Evolutionary conservation across 2,113 vertebrate genomes (phyloP).

Genomic region (Ailuropoda melanoleuca): DNA sequence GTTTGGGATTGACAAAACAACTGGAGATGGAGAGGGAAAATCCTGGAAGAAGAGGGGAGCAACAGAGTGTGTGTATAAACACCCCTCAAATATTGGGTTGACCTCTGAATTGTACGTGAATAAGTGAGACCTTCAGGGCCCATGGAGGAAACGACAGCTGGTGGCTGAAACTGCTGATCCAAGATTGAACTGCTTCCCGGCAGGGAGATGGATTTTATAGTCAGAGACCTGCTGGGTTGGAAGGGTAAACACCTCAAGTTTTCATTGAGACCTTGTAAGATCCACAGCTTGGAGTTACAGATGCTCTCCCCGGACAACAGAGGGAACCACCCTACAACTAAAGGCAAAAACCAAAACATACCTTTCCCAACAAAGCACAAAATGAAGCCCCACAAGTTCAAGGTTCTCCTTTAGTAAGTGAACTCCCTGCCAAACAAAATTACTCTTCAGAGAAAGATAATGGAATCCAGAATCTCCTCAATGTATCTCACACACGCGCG

Average conservation of each 20-base stretch:
- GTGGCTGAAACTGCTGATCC: background rate
- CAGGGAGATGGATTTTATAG: background rate
- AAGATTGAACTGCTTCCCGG: background rate
- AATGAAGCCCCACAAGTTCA: background rate
- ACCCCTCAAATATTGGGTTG: background rate
- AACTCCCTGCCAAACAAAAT: background rate
- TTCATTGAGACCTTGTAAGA: background rate
- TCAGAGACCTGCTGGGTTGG: background rate
- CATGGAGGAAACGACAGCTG: background rate
- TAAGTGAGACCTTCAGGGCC: background rate
- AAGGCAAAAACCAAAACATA: background rate
- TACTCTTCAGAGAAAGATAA: background rate
- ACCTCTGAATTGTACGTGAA: background rate
- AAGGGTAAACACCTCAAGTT: background rate
- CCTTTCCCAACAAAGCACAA: background rate
- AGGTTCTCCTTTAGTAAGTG: background rate
- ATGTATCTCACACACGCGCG: background rate
- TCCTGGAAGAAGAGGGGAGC: background rate
- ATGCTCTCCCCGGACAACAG: background rate
- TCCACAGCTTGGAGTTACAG: background rate
- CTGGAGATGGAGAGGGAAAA: background rate
- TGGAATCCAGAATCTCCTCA: background rate
- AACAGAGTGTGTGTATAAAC: background rate
- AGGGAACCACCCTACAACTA: background rate
- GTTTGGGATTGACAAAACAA: background rate